Evolutionary conservation across 1,140 invertebrate genomes (phyloP), one percentile per base, ranked within the genome.

Genomic region (Batillaria attramentaria): DNA sequence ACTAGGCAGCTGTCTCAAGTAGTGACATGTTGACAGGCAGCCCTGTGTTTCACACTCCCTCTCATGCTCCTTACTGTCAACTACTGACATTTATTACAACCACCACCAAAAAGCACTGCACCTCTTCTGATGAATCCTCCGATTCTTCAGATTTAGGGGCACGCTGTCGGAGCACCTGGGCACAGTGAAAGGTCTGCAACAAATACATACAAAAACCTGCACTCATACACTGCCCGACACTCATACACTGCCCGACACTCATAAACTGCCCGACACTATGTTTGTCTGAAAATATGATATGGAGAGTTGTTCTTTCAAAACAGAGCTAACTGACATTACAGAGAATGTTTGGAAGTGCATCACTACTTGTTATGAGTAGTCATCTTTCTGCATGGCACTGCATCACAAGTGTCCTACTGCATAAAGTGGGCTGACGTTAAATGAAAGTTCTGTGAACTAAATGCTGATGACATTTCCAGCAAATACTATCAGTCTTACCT

Each of bases 401-500:
- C n/a, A n/a, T n/a, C n/a, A n/a, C n/a, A n/a, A n/a, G n/a, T n/a
- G n/a, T n/a, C n/a, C n/a, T n/a, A n/a, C n/a, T n/a, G n/a, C n/a
- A n/a, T n/a, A n/a, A n/a, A n/a, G n/a, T n/a, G n/a, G n/a, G n/a
- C n/a, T n/a, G n/a, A n/a, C n/a, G n/a, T 13, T 24, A 50, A 50
- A 50, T 13, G 46, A 50, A 24, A 50, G 24, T 50, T 50, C 24
- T 13, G 24, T 13, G 46, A 13, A 13, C 13, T 13, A 50, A 50
- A 50, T 50, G 46, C 13, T 24, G 24, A 50, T 50, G 46, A 50
- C 13, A 13, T 50, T 13, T 50, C 46, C 13, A 50, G 46, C 24
- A 50, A 13, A 24, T 50, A 13, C 24, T 50, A 50, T 50, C 46
- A 50, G n/a, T 18, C 74, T 41, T 4, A 88, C 87, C 84, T 87